Evolutionary conservation across 2,113 vertebrate species (phyloP).

Genomic region (Damaliscus lunatus): DNA sequence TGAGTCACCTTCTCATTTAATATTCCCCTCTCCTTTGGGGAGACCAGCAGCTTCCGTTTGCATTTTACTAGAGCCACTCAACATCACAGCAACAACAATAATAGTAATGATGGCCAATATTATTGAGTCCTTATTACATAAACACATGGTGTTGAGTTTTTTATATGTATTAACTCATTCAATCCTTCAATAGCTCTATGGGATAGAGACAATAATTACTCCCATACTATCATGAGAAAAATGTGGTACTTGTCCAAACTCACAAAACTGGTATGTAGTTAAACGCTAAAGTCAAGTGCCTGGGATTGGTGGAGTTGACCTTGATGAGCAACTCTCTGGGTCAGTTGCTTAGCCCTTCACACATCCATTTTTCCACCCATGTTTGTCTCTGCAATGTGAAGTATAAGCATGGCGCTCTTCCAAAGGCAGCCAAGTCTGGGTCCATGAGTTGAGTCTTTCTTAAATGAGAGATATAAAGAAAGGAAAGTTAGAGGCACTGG

Average conservation of each 20-base stretch:
- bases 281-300: not conserved
- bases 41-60: not conserved
- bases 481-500: not conserved
- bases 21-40: not conserved
- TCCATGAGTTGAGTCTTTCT: not conserved
- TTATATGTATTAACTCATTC: not conserved
- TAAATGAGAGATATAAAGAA: not conserved
- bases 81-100: not conserved
- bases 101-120: not conserved
- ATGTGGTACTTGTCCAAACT: not conserved
- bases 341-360: not conserved
- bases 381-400: not conserved
- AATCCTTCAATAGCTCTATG: not conserved
- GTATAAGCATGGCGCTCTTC: not conserved
- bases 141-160: not conserved
- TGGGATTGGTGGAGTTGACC: not conserved
- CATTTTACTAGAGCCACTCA: not conserved
- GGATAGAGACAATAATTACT: not conserved
- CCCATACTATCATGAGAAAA: not conserved
- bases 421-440: not conserved
- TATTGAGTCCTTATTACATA: not conserved
- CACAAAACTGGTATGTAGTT: not conserved
- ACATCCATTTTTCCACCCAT: not conserved
- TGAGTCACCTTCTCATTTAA: not conserved
- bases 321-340: not conserved